Evolutionary conservation across 2,113 vertebrate species (phyloP).

Genomic region (Mionectes macconnelli): DNA sequence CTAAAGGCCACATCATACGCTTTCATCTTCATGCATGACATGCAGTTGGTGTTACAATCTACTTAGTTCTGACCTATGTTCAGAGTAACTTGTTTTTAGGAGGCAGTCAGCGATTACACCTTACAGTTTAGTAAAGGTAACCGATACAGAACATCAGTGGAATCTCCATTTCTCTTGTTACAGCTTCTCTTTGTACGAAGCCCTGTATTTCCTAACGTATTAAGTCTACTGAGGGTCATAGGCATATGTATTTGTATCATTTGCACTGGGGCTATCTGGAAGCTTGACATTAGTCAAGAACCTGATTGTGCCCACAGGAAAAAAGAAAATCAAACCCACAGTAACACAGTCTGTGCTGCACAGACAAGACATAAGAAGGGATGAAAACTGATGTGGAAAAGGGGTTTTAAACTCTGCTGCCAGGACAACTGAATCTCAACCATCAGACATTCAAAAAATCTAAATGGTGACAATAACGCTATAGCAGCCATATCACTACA

Average conservation of each 20-base stretch:
- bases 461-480: neutral
- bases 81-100: neutral
- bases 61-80: neutral
- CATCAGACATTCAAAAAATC: neutral
- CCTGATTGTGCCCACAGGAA: neutral
- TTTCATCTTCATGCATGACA: neutral
- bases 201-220: neutral
- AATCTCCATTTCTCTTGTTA: neutral
- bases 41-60: neutral
- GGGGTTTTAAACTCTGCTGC: neutral
- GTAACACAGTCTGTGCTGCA: neutral
- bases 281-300: neutral
- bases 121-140: neutral
- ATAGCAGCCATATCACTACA: neutral
- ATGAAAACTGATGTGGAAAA: neutral
- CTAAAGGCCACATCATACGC: neutral
- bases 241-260: neutral
- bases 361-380: neutral
- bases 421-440: neutral
- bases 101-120: neutral
- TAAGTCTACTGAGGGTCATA: neutral
- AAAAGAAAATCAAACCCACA: neutral
- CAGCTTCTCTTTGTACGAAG: neutral
- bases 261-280: neutral
- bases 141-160: neutral